Base-by-base conservation (phyloP, 2,113 vertebrate genomes). In the Cebus imitator region DNA sequence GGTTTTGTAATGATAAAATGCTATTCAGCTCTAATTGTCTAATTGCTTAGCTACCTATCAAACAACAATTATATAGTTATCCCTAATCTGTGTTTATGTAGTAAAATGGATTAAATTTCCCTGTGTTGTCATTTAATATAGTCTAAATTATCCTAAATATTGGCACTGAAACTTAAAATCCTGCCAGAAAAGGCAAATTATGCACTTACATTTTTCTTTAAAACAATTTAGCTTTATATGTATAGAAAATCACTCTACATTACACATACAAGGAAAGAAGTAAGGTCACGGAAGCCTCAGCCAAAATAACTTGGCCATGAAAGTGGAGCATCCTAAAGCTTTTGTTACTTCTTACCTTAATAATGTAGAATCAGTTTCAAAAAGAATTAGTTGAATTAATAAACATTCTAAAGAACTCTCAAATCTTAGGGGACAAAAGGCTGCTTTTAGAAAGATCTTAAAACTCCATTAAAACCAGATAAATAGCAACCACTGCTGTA, bases 1-100 rank as follows among this genome's bases (percentile, higher is more conserved):
- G 61, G 58, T 93, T 61, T 79, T 85, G 70, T n/a, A 95, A 20
- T 84, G 79, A 92, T 94, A 95, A 52, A 86, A 73, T 72, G 9
- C 2, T 45, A 80, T 57, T 89, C 70, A 58, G 6, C 76, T 89
- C 78, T 50, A 84, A n/a, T 75, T 93, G 48, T 64, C 12, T 64
- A 32, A 64, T 32, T 64, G 12, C 55, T 40, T 72, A 92, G 25
- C 43, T 66, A 11, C 16, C 13, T 72, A 25, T 37, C 21, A 92
- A 40, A 95, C 3, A 84, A 87, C 50, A 94, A 32, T 79, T 78
- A 32, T 37, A 64, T 6, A n/a, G 0, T 2, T 55, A 83, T 32
- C 16, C 82, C 70, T 30, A 70, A 89, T 88, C 87, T 61, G 5
- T 21, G 5, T 43, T 82, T 95, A 21, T 66, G n/a, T 52, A 40